Conservation (phyloP, 2,113 vertebrate genomes). For the Actenoides hombroni region DNA sequence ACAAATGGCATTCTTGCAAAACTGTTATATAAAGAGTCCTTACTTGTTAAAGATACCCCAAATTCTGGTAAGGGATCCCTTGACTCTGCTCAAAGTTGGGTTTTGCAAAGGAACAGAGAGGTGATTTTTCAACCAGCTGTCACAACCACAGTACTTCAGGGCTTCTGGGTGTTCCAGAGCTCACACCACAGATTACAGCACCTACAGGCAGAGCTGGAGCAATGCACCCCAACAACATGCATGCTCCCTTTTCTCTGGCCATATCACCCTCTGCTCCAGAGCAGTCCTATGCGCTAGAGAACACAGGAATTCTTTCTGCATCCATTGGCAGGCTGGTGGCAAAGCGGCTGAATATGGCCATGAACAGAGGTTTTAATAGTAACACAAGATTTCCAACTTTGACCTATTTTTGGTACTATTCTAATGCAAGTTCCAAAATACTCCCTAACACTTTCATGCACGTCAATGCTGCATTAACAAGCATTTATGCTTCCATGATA, state of each 20-base stretch:
- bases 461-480: not conserved
- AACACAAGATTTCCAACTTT: not conserved
- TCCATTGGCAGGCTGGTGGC: not conserved
- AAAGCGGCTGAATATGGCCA: not conserved
- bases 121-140: not conserved
- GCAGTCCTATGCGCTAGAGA: too few species aligned
- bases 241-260: not conserved
- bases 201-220: not conserved
- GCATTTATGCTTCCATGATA: not conserved
- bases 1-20: not conserved
- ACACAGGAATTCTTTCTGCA: not conserved
- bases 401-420: not conserved
- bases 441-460: not conserved
- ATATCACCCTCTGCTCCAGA: not conserved
- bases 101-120: not conserved
- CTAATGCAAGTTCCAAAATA: not conserved
- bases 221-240: rapidly evolving
- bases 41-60: not conserved
- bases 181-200: not conserved
- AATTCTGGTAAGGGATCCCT: not conserved
- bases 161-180: not conserved
- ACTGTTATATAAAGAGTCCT: not conserved
- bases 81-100: not conserved
- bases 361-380: not conserved
- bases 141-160: not conserved